phyloP scores from a whole-genome alignment of 1,140 invertebrate genomes.

The Onthophagus taurus region DNA sequence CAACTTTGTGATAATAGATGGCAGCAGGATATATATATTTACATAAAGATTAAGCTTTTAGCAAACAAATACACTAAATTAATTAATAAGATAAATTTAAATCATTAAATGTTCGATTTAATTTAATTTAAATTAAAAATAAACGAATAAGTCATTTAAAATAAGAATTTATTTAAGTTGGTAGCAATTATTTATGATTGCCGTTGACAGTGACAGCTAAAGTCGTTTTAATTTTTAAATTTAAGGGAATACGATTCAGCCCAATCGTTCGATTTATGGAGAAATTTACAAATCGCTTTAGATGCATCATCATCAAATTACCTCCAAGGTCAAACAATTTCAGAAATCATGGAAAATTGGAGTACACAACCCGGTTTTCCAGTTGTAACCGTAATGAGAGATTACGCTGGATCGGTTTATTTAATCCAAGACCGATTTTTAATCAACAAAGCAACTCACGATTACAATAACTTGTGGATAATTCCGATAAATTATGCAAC shows the following conservation, averaged over 20 bases:
- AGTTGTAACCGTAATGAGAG: neutral
- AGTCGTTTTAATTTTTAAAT: too few species aligned
- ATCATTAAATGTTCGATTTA: too few species aligned
- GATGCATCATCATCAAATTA: slow-evolving; percentile 21
- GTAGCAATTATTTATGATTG: too few species aligned
- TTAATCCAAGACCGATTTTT: neutral
- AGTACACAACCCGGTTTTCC: slow-evolving; percentile 6
- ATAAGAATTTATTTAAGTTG: too few species aligned
- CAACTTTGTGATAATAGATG: too few species aligned
- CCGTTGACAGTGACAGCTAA: too few species aligned
- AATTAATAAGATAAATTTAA: too few species aligned
- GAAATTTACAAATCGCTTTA: neutral
- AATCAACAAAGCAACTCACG: neutral
- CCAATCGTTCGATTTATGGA: neutral
- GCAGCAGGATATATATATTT: too few species aligned
- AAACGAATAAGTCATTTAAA: too few species aligned
- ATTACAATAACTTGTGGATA: slow-evolving; percentile 3
- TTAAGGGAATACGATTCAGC: neutral
- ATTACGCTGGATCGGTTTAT: neutral
- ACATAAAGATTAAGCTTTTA: too few species aligned
- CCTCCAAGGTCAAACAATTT: neutral
- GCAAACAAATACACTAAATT: too few species aligned
- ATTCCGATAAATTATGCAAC: slow-evolving; percentile 38
- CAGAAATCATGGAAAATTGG: slow-evolving; percentile 10
- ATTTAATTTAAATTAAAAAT: too few species aligned